phyloP scores from a whole-genome alignment of 2,113 vertebrate species.

The Oryctolagus cuniculus region DNA sequence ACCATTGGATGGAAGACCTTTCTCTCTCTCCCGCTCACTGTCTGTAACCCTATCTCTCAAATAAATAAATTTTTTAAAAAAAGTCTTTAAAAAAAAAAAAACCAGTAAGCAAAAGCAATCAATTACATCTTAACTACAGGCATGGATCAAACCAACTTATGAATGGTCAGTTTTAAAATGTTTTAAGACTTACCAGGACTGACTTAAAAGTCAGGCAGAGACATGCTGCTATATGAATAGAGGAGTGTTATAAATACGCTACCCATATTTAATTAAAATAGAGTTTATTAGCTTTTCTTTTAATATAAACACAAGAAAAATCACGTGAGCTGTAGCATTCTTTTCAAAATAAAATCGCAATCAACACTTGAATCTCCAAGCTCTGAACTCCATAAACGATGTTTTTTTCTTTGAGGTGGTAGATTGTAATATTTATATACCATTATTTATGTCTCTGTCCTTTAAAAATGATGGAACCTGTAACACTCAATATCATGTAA shows the following conservation, averaged over 20 bases:
- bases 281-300: conserved; percentile 92
- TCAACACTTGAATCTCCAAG: conserved; percentile 88
- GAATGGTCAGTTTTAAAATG: neutral
- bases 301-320: conserved; percentile 93
- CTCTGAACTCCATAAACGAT: conserved; percentile 78
- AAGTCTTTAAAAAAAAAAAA: too few species aligned
- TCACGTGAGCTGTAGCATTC: conserved; percentile 89
- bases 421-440: conserved; percentile 79
- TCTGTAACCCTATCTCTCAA: too few species aligned
- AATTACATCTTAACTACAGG: neutral
- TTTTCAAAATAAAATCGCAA: conserved; percentile 88
- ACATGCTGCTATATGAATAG: neutral
- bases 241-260: conserved; percentile 77
- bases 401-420: conserved; percentile 84
- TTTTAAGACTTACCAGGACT: conserved; percentile 12
- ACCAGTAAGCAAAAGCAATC: neutral
- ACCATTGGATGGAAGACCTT: too few species aligned
- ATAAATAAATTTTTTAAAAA: too few species aligned
- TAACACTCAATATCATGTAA: conserved; percentile 38
- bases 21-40: too few species aligned
- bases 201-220: neutral
- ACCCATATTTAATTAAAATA: conserved; percentile 92
- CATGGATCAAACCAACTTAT: neutral
- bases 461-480: conserved; percentile 64
- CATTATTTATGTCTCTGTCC: conserved; percentile 73